These are phyloP conservation scores for Poecile montanus DNA, from an alignment of 2,797 vertebrate genomes.

Conservation along the genomic window DNA sequence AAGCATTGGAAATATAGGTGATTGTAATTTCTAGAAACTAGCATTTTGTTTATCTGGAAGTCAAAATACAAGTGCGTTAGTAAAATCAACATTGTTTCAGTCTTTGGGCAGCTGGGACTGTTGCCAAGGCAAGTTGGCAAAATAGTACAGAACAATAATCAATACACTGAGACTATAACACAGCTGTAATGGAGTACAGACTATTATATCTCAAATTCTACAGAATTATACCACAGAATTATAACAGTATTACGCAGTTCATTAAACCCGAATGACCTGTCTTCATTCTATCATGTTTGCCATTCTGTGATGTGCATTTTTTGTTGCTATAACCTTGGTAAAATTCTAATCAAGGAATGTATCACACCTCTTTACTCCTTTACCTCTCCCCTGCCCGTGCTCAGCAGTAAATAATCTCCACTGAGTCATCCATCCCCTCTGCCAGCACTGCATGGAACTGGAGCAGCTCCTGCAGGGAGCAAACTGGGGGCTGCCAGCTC, in stretches of 20 bases:
- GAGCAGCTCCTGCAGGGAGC: background rate
- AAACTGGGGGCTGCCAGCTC: background rate
- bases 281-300: background rate
- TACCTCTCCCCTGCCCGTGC: background rate
- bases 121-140: background rate
- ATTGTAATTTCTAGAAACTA: background rate
- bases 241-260: constrained; percentile 6
- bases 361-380: constrained; percentile 4
- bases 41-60: background rate
- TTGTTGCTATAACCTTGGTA: constrained; percentile 47
- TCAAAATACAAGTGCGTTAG: background rate
- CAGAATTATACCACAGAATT: constrained; percentile 18
- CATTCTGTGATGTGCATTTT: background rate
- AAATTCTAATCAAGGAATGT: background rate
- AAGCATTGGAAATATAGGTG: background rate
- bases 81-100: background rate
- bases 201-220: background rate
- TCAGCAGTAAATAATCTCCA: constrained; percentile 27
- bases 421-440: background rate
- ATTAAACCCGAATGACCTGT: constrained; percentile 25
- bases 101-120: background rate
- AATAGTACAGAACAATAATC: background rate
- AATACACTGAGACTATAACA: background rate
- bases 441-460: background rate
- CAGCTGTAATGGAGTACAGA: background rate